These are phyloP conservation scores for Aphaenogaster floridana DNA, from an alignment of 1,140 invertebrate genomes.

Conservation along the genomic window DNA sequence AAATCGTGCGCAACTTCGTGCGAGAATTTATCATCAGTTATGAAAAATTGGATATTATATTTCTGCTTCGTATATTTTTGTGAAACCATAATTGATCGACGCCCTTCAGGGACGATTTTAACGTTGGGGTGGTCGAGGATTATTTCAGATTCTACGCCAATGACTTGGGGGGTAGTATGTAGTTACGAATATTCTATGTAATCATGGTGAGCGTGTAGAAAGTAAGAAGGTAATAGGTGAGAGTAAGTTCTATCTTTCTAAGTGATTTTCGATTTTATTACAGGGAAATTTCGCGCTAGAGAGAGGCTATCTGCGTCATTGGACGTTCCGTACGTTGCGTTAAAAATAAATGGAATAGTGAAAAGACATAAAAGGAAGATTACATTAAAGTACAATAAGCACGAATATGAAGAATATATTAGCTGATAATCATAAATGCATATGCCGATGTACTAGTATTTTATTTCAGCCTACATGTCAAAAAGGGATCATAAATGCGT, in stretches of 20 bases:
- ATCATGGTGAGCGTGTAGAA: conserved; percentile 15
- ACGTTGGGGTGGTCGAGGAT: neutral
- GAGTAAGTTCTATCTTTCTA: conserved; percentile 9
- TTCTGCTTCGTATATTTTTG: neutral
- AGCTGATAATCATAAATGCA: neutral
- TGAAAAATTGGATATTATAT: neutral
- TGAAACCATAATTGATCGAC: neutral
- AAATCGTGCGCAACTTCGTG: neutral
- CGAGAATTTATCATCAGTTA: neutral
- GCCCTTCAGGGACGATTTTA: neutral
- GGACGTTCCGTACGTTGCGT: neutral
- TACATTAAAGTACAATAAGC: neutral
- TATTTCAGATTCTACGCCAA: conserved; percentile 26
- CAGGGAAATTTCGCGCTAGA: neutral
- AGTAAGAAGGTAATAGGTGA: neutral
- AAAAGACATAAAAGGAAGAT: neutral
- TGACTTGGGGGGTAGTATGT: neutral
- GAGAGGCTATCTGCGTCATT: neutral
- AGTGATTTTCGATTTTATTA: conserved; percentile 49
- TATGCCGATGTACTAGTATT: neutral
- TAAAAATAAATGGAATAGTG: neutral
- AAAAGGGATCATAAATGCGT: neutral
- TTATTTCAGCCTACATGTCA: too few species aligned
- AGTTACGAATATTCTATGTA: conserved; percentile 48
- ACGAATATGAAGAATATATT: neutral